phyloP scores from a whole-genome alignment of 2,797 vertebrate genomes.

The Hippocampus kuda region DNA sequence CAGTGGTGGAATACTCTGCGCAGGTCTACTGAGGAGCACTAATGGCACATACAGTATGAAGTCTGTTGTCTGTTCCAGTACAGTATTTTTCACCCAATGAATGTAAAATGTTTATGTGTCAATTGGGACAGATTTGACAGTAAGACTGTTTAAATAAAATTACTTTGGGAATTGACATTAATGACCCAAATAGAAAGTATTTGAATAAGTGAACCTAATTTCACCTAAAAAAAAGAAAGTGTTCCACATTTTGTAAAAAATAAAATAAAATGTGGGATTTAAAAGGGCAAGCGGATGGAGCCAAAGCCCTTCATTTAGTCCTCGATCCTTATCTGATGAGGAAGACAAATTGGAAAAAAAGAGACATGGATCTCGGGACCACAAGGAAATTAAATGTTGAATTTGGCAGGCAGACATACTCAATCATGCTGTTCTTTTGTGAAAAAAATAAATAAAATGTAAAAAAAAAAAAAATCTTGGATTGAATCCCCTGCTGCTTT shows the following conservation, averaged over 20 bases:
- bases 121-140: background rate
- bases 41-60: too few relatives aligned
- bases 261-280: slow-evolving; percentile 22
- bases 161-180: background rate
- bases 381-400: slow-evolving; percentile 59
- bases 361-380: slow-evolving; percentile 51
- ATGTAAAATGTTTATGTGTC: background rate
- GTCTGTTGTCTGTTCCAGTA: too few relatives aligned
- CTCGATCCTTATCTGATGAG: slow-evolving; percentile 43
- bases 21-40: too few relatives aligned
- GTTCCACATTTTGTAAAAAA: slow-evolving; percentile 25
- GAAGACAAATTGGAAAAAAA: slow-evolving; percentile 50
- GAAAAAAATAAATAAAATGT: slow-evolving; percentile 23
- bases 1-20: too few relatives aligned
- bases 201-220: slow-evolving; percentile 31
- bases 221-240: background rate
- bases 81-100: too few relatives aligned
- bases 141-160: background rate
- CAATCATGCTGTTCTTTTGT: slow-evolving; percentile 50
- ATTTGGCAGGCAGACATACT: slow-evolving; percentile 49
- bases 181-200: slow-evolving; percentile 28
- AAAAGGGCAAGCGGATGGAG: slow-evolving; percentile 21
- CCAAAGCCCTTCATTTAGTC: slow-evolving; percentile 39
- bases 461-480: slow-evolving; percentile 22
- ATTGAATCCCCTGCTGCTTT: slow-evolving; percentile 54